Conservation (phyloP, 2,888 invertebrate species). For the Branchipolynoe longqiensis region DNA sequence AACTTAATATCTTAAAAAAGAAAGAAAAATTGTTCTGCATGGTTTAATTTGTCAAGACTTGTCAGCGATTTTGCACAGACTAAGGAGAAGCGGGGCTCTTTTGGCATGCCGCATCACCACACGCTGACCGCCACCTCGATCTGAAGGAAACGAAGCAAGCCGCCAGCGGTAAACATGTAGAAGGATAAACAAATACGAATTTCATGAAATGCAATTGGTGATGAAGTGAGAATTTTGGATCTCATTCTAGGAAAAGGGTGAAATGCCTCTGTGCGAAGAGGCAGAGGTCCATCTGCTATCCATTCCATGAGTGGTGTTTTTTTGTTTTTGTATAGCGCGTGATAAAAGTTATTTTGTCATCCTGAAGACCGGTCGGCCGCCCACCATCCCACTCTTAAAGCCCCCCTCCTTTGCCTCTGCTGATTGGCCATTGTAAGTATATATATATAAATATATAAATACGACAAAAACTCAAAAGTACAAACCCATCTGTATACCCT, state of each 20-base stretch:
- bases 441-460: slow-evolving; percentile 12
- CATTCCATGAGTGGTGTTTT: slow-evolving; percentile 48
- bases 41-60: slow-evolving; percentile 52
- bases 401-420: slow-evolving; percentile 57
- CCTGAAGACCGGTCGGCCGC: neutral
- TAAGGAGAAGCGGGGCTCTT: slow-evolving; percentile 29
- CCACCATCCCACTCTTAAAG: neutral
- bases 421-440: slow-evolving; percentile 55
- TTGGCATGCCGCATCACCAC: neutral
- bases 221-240: slow-evolving; percentile 9
- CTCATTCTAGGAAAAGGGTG: slow-evolving; percentile 17
- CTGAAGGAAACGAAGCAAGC: neutral
- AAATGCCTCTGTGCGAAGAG: neutral
- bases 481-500: slow-evolving; percentile 25
- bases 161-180: neutral
- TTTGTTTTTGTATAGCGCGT: slow-evolving; percentile 1
- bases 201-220: neutral
- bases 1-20: no score
- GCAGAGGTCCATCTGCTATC: slow-evolving; percentile 24
- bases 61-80: slow-evolving; percentile 47
- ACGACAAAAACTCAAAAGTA: neutral
- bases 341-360: slow-evolving; percentile 14
- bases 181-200: neutral
- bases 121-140: neutral
- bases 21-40: neutral